Percentiles rank a stretch among this genome's conserved stretches.
Conservation (phyloP, 2,888 invertebrate genomes). For the Periphyllus acericola region DNA sequence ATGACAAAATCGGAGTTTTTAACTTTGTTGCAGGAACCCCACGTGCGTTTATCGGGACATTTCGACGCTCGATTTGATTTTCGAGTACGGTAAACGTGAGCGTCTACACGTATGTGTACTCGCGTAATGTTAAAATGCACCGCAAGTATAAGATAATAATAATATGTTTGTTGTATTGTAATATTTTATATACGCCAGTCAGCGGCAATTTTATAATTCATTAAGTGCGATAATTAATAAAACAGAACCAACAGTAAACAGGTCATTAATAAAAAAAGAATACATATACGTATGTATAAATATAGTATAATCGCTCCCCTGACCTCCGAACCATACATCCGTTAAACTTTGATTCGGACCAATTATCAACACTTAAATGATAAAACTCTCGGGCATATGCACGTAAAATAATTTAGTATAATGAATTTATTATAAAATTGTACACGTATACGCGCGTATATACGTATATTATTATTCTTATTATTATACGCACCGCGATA, state of each 20-base stretch:
- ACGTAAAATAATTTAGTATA: not conserved
- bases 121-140: too few species aligned
- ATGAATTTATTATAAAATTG: slow-evolving; percentile 1
- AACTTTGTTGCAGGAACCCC: too few species aligned
- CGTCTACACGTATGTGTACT: too few species aligned
- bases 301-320: slow-evolving; percentile 23
- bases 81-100: too few species aligned
- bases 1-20: too few species aligned
- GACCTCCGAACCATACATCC: slow-evolving; percentile 47
- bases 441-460: not conserved
- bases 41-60: too few species aligned
- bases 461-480: not conserved
- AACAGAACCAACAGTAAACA: slow-evolving; percentile 54
- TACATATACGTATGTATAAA: too few species aligned
- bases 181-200: not conserved
- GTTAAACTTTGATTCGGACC: slow-evolving; percentile 52
- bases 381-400: not conserved
- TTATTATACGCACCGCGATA: not conserved
- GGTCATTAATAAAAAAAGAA: slow-evolving; percentile 46
- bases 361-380: slow-evolving; percentile 58
- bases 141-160: too few species aligned
- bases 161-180: not conserved
- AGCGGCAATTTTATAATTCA: slow-evolving; percentile 50
- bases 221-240: slow-evolving; percentile 51
- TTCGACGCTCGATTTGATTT: too few species aligned